Percentiles rank a stretch among this genome's conserved stretches.
These are phyloP conservation scores for Dasyornis broadbenti DNA, from an alignment of 2,113 vertebrate species.

Conservation along the genomic window DNA sequence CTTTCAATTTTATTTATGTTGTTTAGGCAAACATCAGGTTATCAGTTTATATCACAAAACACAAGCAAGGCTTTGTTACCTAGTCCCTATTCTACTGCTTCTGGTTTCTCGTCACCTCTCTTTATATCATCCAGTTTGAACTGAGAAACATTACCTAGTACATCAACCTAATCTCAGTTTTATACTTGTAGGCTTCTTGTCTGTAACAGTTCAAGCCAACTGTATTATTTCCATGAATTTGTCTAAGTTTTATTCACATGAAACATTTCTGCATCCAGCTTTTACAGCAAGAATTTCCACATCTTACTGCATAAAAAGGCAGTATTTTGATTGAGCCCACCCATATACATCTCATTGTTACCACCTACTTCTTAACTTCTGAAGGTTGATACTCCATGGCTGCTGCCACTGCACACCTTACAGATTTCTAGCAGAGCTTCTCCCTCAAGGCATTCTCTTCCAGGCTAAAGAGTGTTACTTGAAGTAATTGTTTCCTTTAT, in stretches of 20 bases:
- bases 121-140: neutral
- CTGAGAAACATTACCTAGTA: neutral
- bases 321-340: neutral
- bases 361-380: neutral
- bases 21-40: neutral
- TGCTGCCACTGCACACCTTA: neutral
- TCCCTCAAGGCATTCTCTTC: neutral
- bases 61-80: neutral
- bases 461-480: neutral
- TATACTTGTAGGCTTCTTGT: neutral
- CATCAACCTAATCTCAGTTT: neutral
- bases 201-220: neutral
- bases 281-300: neutral
- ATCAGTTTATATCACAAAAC: neutral
- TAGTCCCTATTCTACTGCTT: neutral
- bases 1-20: neutral
- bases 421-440: neutral
- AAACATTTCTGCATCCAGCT: neutral
- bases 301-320: neutral
- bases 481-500: neutral
- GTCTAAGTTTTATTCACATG: neutral
- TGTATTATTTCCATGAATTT: neutral
- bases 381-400: neutral
- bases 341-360: neutral
- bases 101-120: neutral